Percentiles rank a stretch among this genome's conserved stretches.
These are phyloP conservation scores for Physeter macrocephalus DNA, from an alignment of 2,113 vertebrate species.

Conservation along the genomic window DNA sequence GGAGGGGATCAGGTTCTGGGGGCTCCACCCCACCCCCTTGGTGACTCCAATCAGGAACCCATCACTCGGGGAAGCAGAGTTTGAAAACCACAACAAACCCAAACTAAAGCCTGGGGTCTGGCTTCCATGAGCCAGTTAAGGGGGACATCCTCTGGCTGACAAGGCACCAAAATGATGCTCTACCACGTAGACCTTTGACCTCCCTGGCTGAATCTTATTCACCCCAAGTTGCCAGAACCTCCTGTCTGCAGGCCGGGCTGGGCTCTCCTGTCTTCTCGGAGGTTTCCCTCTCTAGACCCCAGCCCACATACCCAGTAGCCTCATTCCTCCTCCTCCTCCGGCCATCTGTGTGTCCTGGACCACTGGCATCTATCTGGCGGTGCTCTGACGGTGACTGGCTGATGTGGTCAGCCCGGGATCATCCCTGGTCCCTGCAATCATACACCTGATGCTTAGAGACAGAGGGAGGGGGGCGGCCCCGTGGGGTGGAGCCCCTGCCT, in stretches of 20 bases:
- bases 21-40: neutral
- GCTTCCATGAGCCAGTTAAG: neutral
- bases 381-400: rapidly evolving
- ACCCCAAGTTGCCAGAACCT: neutral
- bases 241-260: neutral
- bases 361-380: rapidly evolving
- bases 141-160: rapidly evolving
- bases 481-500: too few relatives aligned
- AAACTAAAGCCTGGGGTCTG: neutral
- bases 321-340: neutral
- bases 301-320: neutral
- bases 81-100: neutral
- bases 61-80: too few relatives aligned
- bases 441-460: neutral
- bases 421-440: neutral
- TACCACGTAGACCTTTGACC: rapidly evolving
- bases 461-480: rapidly evolving
- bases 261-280: neutral
- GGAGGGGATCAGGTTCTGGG: neutral
- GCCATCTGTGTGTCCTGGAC: neutral
- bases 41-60: neutral
- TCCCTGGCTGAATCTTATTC: neutral
- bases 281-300: neutral
- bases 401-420: rapidly evolving
- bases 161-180: rapidly evolving